These are phyloP conservation scores for Spodoptera exigua DNA, from an alignment of 2,888 invertebrate genomes.

Conservation along the genomic window DNA sequence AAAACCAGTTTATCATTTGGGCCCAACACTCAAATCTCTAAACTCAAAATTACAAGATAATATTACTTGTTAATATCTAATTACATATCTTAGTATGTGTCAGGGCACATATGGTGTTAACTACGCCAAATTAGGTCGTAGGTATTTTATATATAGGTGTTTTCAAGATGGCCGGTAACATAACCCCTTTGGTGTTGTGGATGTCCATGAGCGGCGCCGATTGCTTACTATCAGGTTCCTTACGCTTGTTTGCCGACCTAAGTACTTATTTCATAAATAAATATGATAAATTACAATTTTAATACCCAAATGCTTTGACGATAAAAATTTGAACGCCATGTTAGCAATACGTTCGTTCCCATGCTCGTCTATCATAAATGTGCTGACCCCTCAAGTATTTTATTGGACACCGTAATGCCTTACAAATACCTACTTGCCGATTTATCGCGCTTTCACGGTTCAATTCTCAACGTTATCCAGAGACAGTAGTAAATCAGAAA, in stretches of 20 bases:
- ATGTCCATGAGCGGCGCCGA: neutral
- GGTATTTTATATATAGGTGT: too few relatives aligned
- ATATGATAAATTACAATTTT: too few relatives aligned
- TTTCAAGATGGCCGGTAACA: too few relatives aligned
- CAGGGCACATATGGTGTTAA: too few relatives aligned
- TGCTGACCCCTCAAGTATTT: conserved; percentile 26
- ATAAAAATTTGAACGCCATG: too few relatives aligned
- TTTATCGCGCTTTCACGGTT: conserved; percentile 67
- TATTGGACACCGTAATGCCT: conserved; percentile 40
- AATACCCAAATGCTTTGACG: too few relatives aligned
- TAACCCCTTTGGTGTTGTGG: too few relatives aligned
- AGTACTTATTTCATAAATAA: neutral
- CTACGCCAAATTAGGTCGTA: too few relatives aligned
- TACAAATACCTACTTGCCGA: conserved; percentile 39
- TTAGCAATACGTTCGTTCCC: neutral
- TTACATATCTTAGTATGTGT: conserved; percentile 1
- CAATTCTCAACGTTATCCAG: conserved; percentile 61
- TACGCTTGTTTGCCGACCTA: too few relatives aligned
- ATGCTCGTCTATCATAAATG: conserved; percentile 35
- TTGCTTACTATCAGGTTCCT: too few relatives aligned
- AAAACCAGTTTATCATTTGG: conserved; percentile 15
- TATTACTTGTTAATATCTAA: too few relatives aligned
- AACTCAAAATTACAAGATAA: too few relatives aligned
- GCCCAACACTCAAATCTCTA: conserved; percentile 4
- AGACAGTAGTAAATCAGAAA: conserved; percentile 63